These are phyloP conservation scores for Drosophila kanapiae DNA, from an alignment of 1,140 invertebrate genomes.

Conservation along the genomic window DNA sequence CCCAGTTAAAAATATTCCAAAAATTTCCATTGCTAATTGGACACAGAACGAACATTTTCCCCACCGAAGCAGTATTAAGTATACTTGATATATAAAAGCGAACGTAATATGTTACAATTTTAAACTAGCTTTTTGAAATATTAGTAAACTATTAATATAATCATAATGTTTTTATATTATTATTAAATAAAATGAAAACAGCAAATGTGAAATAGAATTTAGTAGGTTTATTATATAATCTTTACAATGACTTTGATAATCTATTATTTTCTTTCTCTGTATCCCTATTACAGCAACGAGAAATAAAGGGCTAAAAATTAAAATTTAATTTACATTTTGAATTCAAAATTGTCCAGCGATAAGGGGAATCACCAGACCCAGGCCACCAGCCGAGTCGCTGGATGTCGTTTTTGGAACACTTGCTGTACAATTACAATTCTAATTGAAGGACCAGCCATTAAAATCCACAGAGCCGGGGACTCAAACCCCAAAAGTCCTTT, in stretches of 20 bases:
- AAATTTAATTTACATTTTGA: slow-evolving; percentile 54
- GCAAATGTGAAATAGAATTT: too few relatives aligned
- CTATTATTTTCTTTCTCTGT: neutral
- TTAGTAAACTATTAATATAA: too few relatives aligned
- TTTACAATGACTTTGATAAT: neutral
- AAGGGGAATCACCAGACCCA: slow-evolving; percentile 15
- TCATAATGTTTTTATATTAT: too few relatives aligned
- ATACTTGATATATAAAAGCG: neutral
- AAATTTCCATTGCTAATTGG: slow-evolving; percentile 60
- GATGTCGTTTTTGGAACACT: slow-evolving; percentile 24
- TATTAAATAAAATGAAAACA: too few relatives aligned
- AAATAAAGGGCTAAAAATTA: slow-evolving; percentile 47
- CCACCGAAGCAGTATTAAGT: too few relatives aligned
- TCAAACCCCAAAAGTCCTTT: slow-evolving; percentile 22
- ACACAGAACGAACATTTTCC: neutral
- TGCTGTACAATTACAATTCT: slow-evolving; percentile 38
- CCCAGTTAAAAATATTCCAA: slow-evolving; percentile 24
- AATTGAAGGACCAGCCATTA: slow-evolving; percentile 37
- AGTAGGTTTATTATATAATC: neutral
- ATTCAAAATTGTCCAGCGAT: slow-evolving; percentile 40
- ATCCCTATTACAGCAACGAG: neutral
- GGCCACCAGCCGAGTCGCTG: slow-evolving; percentile 5
- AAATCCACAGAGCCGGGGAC: slow-evolving; percentile 5
- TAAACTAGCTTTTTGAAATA: too few relatives aligned
- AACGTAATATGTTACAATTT: neutral